These are phyloP conservation scores for Melospiza georgiana DNA, from an alignment of 2,113 vertebrate species.

Conservation along the genomic window DNA sequence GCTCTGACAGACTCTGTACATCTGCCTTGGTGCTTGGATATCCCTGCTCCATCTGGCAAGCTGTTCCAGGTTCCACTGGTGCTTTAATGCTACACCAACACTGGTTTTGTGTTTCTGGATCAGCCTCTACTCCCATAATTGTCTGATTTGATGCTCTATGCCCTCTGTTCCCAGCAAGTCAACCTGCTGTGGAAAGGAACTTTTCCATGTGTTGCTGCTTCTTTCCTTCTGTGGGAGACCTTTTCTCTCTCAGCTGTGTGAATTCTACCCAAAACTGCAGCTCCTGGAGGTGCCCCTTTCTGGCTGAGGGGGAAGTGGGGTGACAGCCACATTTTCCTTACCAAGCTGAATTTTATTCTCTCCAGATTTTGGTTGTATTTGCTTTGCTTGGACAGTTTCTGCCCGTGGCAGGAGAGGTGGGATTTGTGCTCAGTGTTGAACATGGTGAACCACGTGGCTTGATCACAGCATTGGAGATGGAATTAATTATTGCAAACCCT, in stretches of 20 bases:
- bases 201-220: neutral
- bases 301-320: neutral
- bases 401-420: neutral
- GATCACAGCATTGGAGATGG: neutral
- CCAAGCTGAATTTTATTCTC: neutral
- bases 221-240: neutral
- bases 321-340: neutral
- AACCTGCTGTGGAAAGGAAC: neutral
- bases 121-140: neutral
- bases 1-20: neutral
- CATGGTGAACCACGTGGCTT: rapidly evolving
- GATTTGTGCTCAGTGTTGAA: neutral
- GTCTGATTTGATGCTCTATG: neutral
- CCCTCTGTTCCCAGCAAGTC: neutral
- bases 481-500: neutral
- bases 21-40: neutral
- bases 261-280: neutral
- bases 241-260: neutral
- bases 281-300: neutral
- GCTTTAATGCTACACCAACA: neutral
- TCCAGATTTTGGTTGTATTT: neutral
- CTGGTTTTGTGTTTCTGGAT: neutral
- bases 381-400: neutral
- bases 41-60: neutral
- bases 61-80: neutral